These are phyloP conservation scores for Yponomeuta evonymella DNA, from an alignment of 2,888 invertebrate species.

Conservation along the genomic window DNA sequence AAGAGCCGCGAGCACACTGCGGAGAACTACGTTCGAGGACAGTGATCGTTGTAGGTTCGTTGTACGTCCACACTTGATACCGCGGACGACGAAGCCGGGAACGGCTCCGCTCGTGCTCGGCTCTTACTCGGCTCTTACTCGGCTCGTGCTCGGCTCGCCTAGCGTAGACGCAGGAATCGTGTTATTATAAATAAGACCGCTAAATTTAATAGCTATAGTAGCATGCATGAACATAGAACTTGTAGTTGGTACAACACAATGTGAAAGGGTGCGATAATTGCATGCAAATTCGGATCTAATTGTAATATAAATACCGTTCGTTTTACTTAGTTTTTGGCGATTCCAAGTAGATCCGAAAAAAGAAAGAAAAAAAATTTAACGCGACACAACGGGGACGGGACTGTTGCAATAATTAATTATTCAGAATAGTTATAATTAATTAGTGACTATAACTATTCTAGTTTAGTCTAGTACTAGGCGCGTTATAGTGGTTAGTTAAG, in stretches of 20 bases:
- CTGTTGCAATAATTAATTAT: slow-evolving; percentile 16
- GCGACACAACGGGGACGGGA: slow-evolving; percentile 41
- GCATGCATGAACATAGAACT: slow-evolving; percentile 4
- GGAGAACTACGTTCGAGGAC: too few species aligned
- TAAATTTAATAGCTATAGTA: background rate
- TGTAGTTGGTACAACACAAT: background rate
- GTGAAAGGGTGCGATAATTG: background rate
- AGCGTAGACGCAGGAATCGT: too few species aligned
- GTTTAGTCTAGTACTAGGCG: background rate
- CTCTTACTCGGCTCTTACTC: too few species aligned
- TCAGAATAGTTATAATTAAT: background rate
- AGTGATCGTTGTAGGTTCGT: too few species aligned
- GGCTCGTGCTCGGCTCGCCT: too few species aligned
- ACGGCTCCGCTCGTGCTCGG: too few species aligned
- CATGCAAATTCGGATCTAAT: slow-evolving; percentile 10
- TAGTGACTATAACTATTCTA: background rate
- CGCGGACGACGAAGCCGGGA: too few species aligned
- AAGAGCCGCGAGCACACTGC: too few species aligned
- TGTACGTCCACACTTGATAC: too few species aligned
- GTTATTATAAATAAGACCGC: too few species aligned
- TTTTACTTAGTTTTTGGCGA: background rate
- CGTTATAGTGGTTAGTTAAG: background rate
- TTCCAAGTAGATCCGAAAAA: slow-evolving; percentile 7
- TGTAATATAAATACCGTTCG: background rate
- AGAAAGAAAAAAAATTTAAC: slow-evolving; percentile 22